Percentiles rank a stretch among this genome's conserved stretches.
phyloP scores from a whole-genome alignment of 2,797 vertebrate genomes.

The Onychomys arenicola region DNA sequence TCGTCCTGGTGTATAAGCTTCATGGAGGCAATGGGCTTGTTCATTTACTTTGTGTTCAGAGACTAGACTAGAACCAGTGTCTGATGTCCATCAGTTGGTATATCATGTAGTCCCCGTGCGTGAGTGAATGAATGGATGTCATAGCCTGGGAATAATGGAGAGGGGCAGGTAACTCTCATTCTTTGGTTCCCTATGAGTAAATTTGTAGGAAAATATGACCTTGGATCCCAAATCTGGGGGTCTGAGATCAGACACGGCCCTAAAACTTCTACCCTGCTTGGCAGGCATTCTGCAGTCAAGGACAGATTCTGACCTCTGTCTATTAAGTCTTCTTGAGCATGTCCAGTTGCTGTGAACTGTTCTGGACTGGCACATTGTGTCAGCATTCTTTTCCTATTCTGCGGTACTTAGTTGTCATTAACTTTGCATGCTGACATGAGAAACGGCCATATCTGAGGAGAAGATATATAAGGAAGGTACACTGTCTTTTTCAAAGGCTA shows the following conservation, averaged over 20 bases:
- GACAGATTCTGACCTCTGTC: not conserved
- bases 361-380: not conserved
- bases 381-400: conserved; percentile 9
- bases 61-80: not conserved
- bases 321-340: not conserved
- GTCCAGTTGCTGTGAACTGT: not conserved
- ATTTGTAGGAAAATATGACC: conserved; percentile 6
- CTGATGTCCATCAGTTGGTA: not conserved
- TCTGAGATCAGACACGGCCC: not conserved
- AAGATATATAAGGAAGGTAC: not conserved
- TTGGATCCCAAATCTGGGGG: not conserved
- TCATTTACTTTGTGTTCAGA: not conserved
- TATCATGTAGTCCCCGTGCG: not conserved
- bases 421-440: not conserved
- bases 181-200: not conserved
- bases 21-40: not conserved
- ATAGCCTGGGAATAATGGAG: not conserved
- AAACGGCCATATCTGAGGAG: not conserved
- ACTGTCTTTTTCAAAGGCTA: not conserved
- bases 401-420: not conserved
- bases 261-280: not conserved
- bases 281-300: not conserved
- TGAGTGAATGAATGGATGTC: not conserved
- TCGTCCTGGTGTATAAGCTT: not conserved
- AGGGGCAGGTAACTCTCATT: not conserved